Percentiles rank a stretch among this genome's conserved stretches.
These are phyloP conservation scores for Todiramphus saurophagus DNA, from an alignment of 2,113 vertebrate species.

Conservation along the genomic window DNA sequence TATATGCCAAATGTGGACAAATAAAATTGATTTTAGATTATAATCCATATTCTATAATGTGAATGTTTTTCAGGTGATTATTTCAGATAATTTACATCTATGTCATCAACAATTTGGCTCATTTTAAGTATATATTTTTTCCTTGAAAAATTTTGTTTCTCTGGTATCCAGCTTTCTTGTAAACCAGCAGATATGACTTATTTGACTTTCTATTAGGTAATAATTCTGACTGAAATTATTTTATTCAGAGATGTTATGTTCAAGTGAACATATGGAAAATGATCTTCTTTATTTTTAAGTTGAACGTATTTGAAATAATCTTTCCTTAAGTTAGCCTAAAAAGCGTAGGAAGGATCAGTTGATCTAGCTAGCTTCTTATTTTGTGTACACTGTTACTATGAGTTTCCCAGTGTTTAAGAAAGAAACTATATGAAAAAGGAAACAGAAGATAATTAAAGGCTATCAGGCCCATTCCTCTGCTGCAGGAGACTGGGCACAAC, in stretches of 20 bases:
- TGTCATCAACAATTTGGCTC: background rate
- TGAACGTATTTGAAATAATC: background rate
- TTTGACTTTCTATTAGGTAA: background rate
- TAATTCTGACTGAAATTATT: background rate
- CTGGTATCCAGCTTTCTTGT: background rate
- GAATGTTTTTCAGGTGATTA: background rate
- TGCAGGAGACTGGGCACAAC: background rate
- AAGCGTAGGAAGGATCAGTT: background rate
- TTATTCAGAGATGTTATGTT: background rate
- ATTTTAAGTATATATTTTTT: background rate
- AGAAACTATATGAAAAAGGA: background rate
- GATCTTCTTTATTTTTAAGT: background rate
- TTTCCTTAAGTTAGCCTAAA: background rate
- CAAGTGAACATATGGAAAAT: background rate
- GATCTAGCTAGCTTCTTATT: background rate
- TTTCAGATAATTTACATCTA: background rate
- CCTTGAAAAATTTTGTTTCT: background rate
- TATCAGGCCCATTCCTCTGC: background rate
- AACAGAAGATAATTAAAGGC: background rate
- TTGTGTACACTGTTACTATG: background rate
- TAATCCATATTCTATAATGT: background rate
- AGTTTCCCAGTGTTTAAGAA: background rate
- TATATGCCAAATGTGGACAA: background rate
- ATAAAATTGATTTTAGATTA: background rate
- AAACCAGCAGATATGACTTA: background rate